A percentile compares a stretch with the other conserved stretches of the same genome.
Conservation (phyloP, 2,797 vertebrate genomes). For the Dipus sagitta region DNA sequence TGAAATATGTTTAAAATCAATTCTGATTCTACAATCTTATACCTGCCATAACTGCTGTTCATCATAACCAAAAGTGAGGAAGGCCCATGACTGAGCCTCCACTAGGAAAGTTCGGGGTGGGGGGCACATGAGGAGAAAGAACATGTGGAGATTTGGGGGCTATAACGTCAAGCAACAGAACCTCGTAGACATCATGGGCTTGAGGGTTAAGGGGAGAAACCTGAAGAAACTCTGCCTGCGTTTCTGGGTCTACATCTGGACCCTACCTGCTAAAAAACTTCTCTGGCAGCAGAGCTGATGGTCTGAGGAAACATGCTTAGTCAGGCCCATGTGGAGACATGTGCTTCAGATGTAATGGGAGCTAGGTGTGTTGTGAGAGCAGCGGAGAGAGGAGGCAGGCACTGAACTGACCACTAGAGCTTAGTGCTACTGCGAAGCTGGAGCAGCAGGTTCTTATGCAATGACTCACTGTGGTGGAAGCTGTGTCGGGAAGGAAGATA, state of each 20-base stretch:
- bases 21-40: neutral
- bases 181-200: too few relatives aligned
- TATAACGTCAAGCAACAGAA: too few relatives aligned
- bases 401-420: neutral
- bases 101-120: neutral
- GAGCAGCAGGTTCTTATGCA: slow-evolving; percentile 10
- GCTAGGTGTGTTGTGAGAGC: neutral
- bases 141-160: neutral
- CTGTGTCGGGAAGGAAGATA: neutral
- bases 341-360: neutral
- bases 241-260: neutral
- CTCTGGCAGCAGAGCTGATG: neutral
- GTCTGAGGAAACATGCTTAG: slow-evolving; percentile 6
- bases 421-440: neutral
- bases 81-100: neutral
- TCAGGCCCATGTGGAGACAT: neutral
- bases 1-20: neutral
- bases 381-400: neutral
- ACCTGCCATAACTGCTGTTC: neutral
- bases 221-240: neutral
- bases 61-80: neutral
- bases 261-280: neutral
- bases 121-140: neutral
- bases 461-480: neutral
- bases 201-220: neutral